phyloP scores from a whole-genome alignment of 2,888 invertebrate genomes.

The Leptura quadrifasciata region DNA sequence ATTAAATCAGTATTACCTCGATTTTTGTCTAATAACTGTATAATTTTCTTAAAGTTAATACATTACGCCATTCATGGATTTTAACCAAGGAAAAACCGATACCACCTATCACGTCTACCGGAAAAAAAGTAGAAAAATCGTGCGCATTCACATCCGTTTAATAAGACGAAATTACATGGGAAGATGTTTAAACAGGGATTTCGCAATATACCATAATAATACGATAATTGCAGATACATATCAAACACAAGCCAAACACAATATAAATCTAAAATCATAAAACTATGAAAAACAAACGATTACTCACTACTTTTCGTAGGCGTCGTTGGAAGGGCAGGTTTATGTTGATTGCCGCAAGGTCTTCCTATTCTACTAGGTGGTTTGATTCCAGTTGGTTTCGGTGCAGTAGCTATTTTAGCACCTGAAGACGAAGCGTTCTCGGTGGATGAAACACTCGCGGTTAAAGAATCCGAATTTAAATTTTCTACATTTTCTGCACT shows the following conservation, averaged over 20 bases:
- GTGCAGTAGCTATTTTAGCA: constrained; percentile 40
- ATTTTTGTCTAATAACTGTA: no score
- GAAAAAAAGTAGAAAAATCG: background rate
- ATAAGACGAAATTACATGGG: background rate
- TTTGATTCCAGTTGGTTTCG: constrained; percentile 52
- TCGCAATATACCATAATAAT: constrained; percentile 9
- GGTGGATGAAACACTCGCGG: constrained; percentile 53
- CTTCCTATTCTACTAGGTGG: constrained; percentile 81
- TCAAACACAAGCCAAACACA: background rate
- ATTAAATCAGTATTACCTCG: no score
- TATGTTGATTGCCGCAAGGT: constrained; percentile 79
- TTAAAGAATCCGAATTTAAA: constrained; percentile 39
- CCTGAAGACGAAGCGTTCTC: constrained; percentile 50
- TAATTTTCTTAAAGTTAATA: background rate
- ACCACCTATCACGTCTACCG: background rate
- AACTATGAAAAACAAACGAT: constrained; percentile 45
- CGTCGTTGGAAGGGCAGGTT: constrained; percentile 81
- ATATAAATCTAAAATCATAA: background rate
- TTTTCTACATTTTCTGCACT: background rate
- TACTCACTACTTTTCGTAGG: constrained; percentile 72
- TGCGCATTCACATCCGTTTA: background rate
- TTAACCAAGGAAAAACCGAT: constrained; percentile 6
- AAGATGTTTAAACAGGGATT: background rate
- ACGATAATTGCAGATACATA: background rate
- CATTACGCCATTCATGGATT: background rate